Percentiles rank a stretch among this genome's conserved stretches.
phyloP scores from a whole-genome alignment of 2,888 invertebrate species.

The Lycaena phlaeas region DNA sequence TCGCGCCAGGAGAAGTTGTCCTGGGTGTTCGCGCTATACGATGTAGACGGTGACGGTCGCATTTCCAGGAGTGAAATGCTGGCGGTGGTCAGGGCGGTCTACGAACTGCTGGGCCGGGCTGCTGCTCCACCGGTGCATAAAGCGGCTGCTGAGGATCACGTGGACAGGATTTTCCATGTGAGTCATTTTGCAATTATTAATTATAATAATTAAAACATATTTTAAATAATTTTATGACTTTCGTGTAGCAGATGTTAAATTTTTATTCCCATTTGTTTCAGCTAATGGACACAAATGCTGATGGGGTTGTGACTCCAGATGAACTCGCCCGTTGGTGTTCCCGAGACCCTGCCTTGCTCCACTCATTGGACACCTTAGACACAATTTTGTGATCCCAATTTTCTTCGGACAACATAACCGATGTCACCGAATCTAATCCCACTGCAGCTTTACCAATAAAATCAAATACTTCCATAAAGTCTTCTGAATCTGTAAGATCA shows the following conservation, averaged over 20 bases:
- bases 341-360: slow-evolving; percentile 79
- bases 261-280: no score
- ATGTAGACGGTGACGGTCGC: slow-evolving; percentile 88
- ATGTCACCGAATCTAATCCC: neutral
- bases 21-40: slow-evolving; percentile 92
- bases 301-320: slow-evolving; percentile 86
- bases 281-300: slow-evolving; percentile 86
- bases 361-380: slow-evolving; percentile 80
- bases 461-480: slow-evolving; percentile 4
- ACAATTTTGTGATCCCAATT: slow-evolving; percentile 79
- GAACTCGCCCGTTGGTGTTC: slow-evolving; percentile 86
- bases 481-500: slow-evolving; percentile 4
- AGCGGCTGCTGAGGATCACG: slow-evolving; percentile 85
- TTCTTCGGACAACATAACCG: slow-evolving; percentile 15
- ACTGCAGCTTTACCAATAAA: neutral
- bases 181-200: no score
- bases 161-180: slow-evolving; percentile 89
- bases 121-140: slow-evolving; percentile 82
- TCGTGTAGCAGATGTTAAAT: no score
- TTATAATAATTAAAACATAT: no score
- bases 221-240: no score
- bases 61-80: slow-evolving; percentile 89
- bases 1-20: slow-evolving; percentile 88
- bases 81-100: slow-evolving; percentile 86
- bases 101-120: slow-evolving; percentile 87